These are phyloP conservation scores for Synergus gifuensis DNA, from an alignment of 2,888 invertebrate species.

Conservation along the genomic window DNA sequence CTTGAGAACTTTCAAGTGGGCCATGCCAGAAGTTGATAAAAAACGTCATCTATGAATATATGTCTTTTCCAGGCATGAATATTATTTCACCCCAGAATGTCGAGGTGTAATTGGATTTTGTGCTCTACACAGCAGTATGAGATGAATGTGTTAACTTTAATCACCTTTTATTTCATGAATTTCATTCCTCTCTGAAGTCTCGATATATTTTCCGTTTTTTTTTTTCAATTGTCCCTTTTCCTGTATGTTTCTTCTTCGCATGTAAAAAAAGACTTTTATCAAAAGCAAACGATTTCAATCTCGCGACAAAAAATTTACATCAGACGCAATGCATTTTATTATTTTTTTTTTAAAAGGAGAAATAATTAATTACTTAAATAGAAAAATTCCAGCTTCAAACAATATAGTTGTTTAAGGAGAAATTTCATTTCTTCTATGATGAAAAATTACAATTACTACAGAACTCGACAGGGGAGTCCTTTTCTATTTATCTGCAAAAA, in stretches of 20 bases:
- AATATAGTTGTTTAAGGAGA: background rate
- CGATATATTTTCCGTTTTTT: background rate
- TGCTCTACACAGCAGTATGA: background rate
- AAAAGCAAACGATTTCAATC: background rate
- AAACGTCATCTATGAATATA: background rate
- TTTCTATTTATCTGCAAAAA: too few species aligned
- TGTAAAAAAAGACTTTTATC: background rate
- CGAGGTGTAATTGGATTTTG: background rate
- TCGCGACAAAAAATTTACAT: background rate
- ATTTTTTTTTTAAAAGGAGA: background rate
- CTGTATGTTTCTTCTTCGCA: background rate
- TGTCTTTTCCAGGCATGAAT: background rate
- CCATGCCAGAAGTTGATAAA: background rate
- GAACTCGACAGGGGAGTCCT: background rate
- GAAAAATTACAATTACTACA: background rate
- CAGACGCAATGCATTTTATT: background rate
- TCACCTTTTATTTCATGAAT: background rate
- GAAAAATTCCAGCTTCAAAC: background rate
- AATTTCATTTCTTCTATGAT: background rate
- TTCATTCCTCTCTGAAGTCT: background rate
- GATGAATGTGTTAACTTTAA: constrained; percentile 13
- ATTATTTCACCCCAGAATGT: constrained; percentile 17
- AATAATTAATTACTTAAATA: background rate
- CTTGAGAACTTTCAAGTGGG: background rate
- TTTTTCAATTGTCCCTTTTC: background rate